Conservation (phyloP, 2,888 invertebrate genomes). For the Parnassius glacialis region DNA sequence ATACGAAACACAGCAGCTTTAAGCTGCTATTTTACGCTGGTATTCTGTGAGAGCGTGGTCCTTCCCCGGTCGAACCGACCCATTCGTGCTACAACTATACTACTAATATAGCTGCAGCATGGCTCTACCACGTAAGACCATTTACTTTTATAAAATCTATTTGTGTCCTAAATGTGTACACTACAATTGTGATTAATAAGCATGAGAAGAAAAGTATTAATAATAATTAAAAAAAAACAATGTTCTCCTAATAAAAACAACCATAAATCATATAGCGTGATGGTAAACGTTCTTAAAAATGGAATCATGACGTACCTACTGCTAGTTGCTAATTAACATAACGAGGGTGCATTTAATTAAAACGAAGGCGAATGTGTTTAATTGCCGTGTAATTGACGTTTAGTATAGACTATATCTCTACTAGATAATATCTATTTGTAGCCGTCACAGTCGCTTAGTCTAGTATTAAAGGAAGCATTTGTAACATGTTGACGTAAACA, state of each 20-base stretch:
- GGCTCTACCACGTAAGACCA: too few species aligned
- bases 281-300: slow-evolving; percentile 23
- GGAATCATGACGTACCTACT: slow-evolving; percentile 29
- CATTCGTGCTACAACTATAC: too few species aligned
- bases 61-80: too few species aligned
- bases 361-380: slow-evolving; percentile 46
- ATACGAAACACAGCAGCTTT: too few species aligned
- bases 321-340: slow-evolving; percentile 51
- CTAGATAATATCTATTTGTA: slow-evolving; percentile 34
- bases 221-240: too few species aligned
- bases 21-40: too few species aligned
- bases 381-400: slow-evolving; percentile 70
- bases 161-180: too few species aligned
- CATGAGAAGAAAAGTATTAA: too few species aligned
- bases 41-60: too few species aligned
- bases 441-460: slow-evolving; percentile 28
- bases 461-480: slow-evolving; percentile 15
- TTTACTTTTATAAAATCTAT: too few species aligned
- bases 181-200: too few species aligned
- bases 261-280: slow-evolving; percentile 12
- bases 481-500: background rate
- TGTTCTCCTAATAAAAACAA: background rate
- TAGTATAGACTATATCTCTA: slow-evolving; percentile 43
- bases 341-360: slow-evolving; percentile 71
- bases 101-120: too few species aligned